phyloP scores from a whole-genome alignment of 2,797 vertebrate genomes.

The Parauchenoglanis punctatus region DNA sequence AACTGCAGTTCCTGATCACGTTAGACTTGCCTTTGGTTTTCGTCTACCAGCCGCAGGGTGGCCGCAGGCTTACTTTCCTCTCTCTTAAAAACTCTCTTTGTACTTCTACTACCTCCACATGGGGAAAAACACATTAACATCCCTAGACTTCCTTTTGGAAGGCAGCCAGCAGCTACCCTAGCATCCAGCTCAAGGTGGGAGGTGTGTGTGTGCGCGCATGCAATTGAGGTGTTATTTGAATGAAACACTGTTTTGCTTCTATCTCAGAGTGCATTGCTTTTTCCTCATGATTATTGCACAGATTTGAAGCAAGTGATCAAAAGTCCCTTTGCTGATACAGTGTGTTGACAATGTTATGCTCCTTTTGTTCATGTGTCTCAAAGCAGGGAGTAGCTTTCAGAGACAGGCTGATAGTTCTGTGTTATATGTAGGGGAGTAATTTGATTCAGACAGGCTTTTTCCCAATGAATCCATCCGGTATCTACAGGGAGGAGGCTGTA shows the following conservation, averaged over 20 bases:
- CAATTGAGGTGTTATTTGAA: not conserved
- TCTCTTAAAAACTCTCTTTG: slow-evolving; percentile 54
- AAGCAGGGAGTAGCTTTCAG: not conserved
- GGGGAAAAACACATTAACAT: slow-evolving; percentile 58
- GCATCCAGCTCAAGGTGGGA: slow-evolving; percentile 38
- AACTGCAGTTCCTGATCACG: slow-evolving; percentile 45
- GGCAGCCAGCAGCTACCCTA: slow-evolving; percentile 44
- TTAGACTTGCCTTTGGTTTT: slow-evolving; percentile 59
- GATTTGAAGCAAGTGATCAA: slow-evolving; percentile 16
- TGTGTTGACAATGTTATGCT: slow-evolving; percentile 15
- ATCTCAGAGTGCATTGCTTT: slow-evolving; percentile 20
- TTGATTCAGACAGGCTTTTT: not conserved
- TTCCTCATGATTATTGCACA: slow-evolving; percentile 32
- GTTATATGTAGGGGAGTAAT: not conserved
- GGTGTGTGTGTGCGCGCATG: slow-evolving; percentile 8
- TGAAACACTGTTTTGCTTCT: slow-evolving; percentile 36
- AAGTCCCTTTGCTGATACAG: not conserved
- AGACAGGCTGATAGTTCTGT: not conserved
- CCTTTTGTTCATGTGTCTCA: not conserved
- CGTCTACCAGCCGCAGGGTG: slow-evolving; percentile 46
- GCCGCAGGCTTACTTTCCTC: slow-evolving; percentile 56
- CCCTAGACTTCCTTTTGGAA: slow-evolving; percentile 58
- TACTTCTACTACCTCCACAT: slow-evolving; percentile 52
- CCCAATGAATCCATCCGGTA: not conserved
- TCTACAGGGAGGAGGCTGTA: not conserved